These are phyloP conservation scores for Lepidocyrtinus sp. DNA, from an alignment of 2,888 invertebrate species.

Conservation along the genomic window DNA sequence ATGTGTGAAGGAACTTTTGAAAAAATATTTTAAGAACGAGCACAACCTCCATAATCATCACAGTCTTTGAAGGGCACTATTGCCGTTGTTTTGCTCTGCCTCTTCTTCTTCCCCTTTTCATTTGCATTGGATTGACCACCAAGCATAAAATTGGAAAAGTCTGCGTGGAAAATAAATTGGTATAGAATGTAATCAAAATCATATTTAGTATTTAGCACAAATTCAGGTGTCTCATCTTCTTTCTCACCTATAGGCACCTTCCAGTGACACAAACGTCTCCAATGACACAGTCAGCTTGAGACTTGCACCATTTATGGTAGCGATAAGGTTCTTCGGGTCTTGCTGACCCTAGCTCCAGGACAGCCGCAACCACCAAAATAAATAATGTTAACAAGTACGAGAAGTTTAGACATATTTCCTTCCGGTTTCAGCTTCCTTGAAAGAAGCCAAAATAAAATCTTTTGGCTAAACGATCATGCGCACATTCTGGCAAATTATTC, in stretches of 20 bases:
- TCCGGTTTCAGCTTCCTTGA: constrained; percentile 23
- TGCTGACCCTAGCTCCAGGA: not conserved
- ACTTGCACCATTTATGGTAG: constrained; percentile 40
- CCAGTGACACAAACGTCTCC: constrained; percentile 58
- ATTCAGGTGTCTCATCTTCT: not conserved
- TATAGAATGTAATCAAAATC: too few relatives aligned
- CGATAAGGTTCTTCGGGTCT: not conserved
- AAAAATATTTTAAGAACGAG: constrained; percentile 56
- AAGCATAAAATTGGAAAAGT: not conserved
- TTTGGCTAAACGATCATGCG: too few relatives aligned
- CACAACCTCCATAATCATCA: constrained; percentile 53
- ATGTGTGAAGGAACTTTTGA: constrained; percentile 59
- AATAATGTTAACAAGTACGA: constrained; percentile 24
- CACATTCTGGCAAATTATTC: not conserved
- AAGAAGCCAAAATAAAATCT: not conserved
- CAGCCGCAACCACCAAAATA: constrained; percentile 45
- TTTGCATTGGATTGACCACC: constrained; percentile 15
- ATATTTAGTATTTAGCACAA: too few relatives aligned
- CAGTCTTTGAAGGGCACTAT: constrained; percentile 19
- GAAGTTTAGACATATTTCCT: constrained; percentile 35
- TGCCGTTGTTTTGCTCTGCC: constrained; percentile 3
- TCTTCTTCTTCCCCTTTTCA: constrained; percentile 20
- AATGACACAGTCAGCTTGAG: constrained; percentile 47
- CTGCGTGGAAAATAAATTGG: too few relatives aligned
- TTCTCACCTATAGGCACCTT: constrained; percentile 36